A percentile compares a stretch with the other conserved stretches of the same genome.
phyloP scores from a whole-genome alignment of 2,888 invertebrate genomes.

The Masnerella sp. region DNA sequence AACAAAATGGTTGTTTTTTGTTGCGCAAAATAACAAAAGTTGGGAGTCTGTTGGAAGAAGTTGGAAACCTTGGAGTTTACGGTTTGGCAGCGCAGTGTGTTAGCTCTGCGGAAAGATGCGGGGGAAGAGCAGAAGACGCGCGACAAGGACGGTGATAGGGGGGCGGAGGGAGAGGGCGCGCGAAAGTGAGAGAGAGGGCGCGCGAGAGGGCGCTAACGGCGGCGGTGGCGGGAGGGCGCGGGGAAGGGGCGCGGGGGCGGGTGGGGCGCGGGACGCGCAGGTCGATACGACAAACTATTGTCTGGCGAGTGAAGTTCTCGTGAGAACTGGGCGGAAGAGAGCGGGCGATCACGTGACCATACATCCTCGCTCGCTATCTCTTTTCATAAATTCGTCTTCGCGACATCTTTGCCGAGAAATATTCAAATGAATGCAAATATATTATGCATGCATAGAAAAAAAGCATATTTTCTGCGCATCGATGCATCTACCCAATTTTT shows the following conservation, averaged over 20 bases:
- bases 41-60: slow-evolving; percentile 56
- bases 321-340: slow-evolving; percentile 68
- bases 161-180: not conserved
- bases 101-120: slow-evolving; percentile 66
- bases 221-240: slow-evolving; percentile 15
- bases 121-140: slow-evolving; percentile 65
- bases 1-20: slow-evolving; percentile 35
- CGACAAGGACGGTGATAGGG: slow-evolving; percentile 30
- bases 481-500: slow-evolving; percentile 51
- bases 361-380: slow-evolving; percentile 58
- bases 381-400: slow-evolving; percentile 58
- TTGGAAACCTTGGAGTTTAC: slow-evolving; percentile 66
- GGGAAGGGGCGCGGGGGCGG: slow-evolving; percentile 12
- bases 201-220: not conserved
- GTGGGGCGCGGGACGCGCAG: slow-evolving; percentile 63
- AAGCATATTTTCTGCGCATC: slow-evolving; percentile 49
- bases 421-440: slow-evolving; percentile 56
- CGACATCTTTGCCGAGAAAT: slow-evolving; percentile 54
- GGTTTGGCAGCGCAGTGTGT: slow-evolving; percentile 63
- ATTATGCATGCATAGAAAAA: slow-evolving; percentile 52
- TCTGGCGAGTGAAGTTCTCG: slow-evolving; percentile 70
- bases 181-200: not conserved
- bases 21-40: slow-evolving; percentile 47
- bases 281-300: slow-evolving; percentile 75
- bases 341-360: slow-evolving; percentile 64